A percentile compares a stretch with the other conserved stretches of the same genome.
Evolutionary conservation across 2,888 invertebrate species (phyloP).

Genomic region (Drosophila borealis): DNA sequence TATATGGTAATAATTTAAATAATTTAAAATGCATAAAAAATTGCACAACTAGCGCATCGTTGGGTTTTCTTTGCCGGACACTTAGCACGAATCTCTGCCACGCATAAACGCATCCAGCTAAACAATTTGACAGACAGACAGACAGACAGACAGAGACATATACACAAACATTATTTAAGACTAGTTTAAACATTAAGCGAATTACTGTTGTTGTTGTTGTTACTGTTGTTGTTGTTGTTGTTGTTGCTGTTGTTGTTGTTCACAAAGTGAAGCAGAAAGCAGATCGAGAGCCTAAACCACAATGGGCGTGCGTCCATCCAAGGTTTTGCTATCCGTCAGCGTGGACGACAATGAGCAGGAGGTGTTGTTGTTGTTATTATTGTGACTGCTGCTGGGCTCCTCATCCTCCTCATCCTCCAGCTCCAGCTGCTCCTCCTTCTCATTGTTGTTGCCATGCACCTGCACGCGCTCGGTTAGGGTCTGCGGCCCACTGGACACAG

Average conservation of each 20-base stretch:
- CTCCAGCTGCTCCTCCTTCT: constrained; percentile 19
- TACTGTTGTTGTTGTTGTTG: constrained; percentile 27
- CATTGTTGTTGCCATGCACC: constrained; percentile 57
- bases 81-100: constrained; percentile 9
- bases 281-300: constrained; percentile 69
- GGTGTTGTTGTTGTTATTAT: constrained; percentile 82
- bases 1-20: no score
- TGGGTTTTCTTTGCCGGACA: not conserved
- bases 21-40: not conserved
- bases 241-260: constrained; percentile 18
- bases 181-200: constrained; percentile 72
- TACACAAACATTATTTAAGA: constrained; percentile 74
- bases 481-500: constrained; percentile 52
- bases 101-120: constrained; percentile 53
- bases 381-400: constrained; percentile 51
- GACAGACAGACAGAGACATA: constrained; percentile 41
- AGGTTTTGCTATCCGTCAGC: constrained; percentile 83
- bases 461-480: constrained; percentile 80
- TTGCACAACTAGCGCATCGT: constrained; percentile 29
- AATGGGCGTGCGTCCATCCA: constrained; percentile 84
- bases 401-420: constrained; percentile 48
- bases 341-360: constrained; percentile 83
- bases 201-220: constrained; percentile 48
- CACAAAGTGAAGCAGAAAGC: constrained; percentile 61
- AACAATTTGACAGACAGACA: constrained; percentile 35